Base-by-base conservation (phyloP, 1,140 invertebrate species). In the Drosophila nigromelanica region DNA sequence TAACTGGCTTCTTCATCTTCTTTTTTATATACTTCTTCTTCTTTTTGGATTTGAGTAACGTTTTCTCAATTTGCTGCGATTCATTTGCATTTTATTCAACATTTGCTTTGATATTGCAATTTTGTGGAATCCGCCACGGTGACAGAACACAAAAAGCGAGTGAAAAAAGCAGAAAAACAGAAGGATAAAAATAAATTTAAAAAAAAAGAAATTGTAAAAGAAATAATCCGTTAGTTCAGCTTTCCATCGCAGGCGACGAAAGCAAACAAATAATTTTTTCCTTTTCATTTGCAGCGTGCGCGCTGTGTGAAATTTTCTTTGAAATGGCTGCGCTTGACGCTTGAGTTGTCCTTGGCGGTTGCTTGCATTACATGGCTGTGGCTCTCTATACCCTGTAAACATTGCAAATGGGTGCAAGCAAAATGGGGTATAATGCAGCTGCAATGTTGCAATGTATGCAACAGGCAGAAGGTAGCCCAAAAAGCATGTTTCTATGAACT, bases 71-170 rank as follows among this genome's bases (percentile, higher is more conserved):
- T 60, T 59, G 58, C 40, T 59, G 55, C 37, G 70, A 73, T 60
- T 73, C 70, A 73, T 73, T 73, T 73, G 70, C 70, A 73, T 73
- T 68, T 73, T 60, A 67, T 73, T 54, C 70, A 60, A 39, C 63
- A 55, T 68, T 73, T 68, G 70, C 70, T 73, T 73, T 73, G 63
- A 73, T 68, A 73, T 73, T 73, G 70, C 63, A 73, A 60, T 73
- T 68, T 60, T 55, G 45, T 50, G 62, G 50, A 39, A 33, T n/a
- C 33, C 39, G 45, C 45, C 37, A 14, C 37, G 21, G 59, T n/a
- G 18, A 54, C 24, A 61, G 8, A 12, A n/a, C 5, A 30, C 33
- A 35, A 27, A 27, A 27, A 35, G 33, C 33, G 8, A 35, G 33
- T 27, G 27, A 1, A 35, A 35, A 35, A 35, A 35, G 0, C 8